Conservation (phyloP, 2,888 invertebrate genomes). For the Mythimna pallens region DNA sequence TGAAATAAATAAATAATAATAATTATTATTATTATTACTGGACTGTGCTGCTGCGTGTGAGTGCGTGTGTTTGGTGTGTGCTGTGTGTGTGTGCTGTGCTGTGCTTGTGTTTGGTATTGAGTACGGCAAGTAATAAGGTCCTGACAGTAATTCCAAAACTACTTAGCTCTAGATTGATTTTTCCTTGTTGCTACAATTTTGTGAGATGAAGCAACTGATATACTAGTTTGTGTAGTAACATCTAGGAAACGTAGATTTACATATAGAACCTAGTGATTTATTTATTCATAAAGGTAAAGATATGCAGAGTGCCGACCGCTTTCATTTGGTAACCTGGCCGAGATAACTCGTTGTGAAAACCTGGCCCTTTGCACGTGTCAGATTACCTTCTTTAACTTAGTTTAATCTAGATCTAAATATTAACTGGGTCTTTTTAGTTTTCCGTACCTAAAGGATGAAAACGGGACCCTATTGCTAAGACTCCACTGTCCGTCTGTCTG, state of each 20-base stretch:
- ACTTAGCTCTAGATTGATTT: too few species aligned
- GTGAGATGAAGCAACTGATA: conserved; percentile 31
- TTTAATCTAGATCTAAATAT: conserved; percentile 21
- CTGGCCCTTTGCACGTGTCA: conserved; percentile 19
- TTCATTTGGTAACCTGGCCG: conserved; percentile 39
- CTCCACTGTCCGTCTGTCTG: too few species aligned
- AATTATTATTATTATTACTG: too few species aligned
- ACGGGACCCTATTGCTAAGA: too few species aligned
- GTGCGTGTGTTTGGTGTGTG: too few species aligned
- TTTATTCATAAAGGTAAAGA: conserved; percentile 50
- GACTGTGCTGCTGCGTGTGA: too few species aligned
- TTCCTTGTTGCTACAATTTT: background rate
- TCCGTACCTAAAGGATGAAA: too few species aligned
- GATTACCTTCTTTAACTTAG: conserved; percentile 26
- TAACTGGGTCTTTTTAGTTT: background rate
- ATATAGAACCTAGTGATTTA: conserved; percentile 35
- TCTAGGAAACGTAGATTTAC: conserved; percentile 32
- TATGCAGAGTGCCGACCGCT: conserved; percentile 47
- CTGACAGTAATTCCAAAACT: too few species aligned
- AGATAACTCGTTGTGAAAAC: conserved; percentile 47
- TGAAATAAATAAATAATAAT: too few species aligned
- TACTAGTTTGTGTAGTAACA: conserved; percentile 20
- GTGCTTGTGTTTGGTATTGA: too few species aligned
- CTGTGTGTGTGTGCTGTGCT: too few species aligned
- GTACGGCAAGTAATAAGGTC: too few species aligned